Percentiles rank a stretch among this genome's conserved stretches.
phyloP scores from a whole-genome alignment of 2,113 vertebrate genomes.

The Butorides virescens region DNA sequence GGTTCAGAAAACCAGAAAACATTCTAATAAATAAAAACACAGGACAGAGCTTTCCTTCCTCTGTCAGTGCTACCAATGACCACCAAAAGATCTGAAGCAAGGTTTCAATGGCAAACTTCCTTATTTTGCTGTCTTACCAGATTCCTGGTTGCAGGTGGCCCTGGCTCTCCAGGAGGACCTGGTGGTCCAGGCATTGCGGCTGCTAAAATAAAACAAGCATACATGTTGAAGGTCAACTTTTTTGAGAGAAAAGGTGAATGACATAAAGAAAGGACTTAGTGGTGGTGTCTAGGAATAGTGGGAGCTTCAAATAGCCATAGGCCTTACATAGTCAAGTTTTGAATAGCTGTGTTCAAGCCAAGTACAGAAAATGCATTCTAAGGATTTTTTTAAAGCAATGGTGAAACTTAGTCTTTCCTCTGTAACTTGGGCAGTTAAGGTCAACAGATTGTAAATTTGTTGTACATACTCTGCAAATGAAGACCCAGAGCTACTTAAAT shows the following conservation, averaged over 20 bases:
- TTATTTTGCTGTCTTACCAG: conserved; percentile 74
- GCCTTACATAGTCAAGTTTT: background rate
- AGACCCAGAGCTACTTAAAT: background rate
- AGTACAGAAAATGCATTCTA: background rate
- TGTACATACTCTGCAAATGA: background rate
- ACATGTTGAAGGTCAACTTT: background rate
- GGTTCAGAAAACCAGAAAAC: background rate
- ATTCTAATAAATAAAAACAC: background rate
- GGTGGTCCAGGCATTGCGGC: conserved; percentile 84
- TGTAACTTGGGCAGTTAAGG: background rate
- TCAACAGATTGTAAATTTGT: background rate
- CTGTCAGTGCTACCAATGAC: background rate
- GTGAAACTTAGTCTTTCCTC: background rate
- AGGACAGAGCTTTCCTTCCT: background rate
- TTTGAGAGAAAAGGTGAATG: background rate
- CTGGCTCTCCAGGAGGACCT: conserved; percentile 88
- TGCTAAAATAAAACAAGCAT: conserved; percentile 66
- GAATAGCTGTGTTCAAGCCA: background rate
- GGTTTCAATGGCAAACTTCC: background rate
- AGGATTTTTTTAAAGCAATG: background rate
- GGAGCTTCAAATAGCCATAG: background rate
- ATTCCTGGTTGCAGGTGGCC: conserved; percentile 76
- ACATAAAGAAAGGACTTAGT: background rate
- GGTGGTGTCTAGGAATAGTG: background rate
- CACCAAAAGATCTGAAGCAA: background rate